phyloP scores from a whole-genome alignment of 2,113 vertebrate genomes.

The Xiphophorus couchianus region DNA sequence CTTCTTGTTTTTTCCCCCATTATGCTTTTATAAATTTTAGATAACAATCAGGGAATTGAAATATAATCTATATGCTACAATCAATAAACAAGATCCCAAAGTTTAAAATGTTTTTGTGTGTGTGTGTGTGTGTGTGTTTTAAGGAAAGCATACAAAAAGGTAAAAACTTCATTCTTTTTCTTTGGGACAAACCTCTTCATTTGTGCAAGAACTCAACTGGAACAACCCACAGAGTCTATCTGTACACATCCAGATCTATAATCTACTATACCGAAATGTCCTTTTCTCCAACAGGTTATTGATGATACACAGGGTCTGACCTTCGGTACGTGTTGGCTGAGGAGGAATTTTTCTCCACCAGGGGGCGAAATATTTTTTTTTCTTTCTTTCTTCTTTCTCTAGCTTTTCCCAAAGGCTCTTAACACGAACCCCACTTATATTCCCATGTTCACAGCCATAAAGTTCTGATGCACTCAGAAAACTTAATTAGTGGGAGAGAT shows the following conservation, averaged over 20 bases:
- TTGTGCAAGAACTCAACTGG: constrained; percentile 56
- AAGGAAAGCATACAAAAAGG: constrained; percentile 65
- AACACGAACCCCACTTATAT: constrained; percentile 24
- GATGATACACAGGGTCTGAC: constrained; percentile 71
- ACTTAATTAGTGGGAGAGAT: constrained; percentile 16
- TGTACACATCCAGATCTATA: constrained; percentile 45
- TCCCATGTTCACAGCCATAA: constrained; percentile 9
- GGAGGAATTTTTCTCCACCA: constrained; percentile 28
- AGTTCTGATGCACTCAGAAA: not conserved
- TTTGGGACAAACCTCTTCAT: constrained; percentile 70
- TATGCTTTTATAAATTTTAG: constrained; percentile 56
- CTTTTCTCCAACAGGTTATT: constrained; percentile 35
- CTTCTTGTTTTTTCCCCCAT: constrained; percentile 10
- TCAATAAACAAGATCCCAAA: constrained; percentile 64
- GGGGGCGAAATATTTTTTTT: not conserved
- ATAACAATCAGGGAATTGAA: constrained; percentile 65
- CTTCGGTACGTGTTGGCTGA: constrained; percentile 48
- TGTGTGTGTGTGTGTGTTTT: constrained; percentile 2
- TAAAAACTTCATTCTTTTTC: constrained; percentile 67
- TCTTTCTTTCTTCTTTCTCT: constrained; percentile 1
- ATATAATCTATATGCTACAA: constrained; percentile 67
- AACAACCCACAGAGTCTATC: constrained; percentile 40
- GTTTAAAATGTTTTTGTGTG: constrained; percentile 29
- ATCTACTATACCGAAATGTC: constrained; percentile 30
- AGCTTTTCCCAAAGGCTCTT: constrained; percentile 30